phyloP scores from a whole-genome alignment of 2,113 vertebrate genomes.

The Sylvia atricapilla region DNA sequence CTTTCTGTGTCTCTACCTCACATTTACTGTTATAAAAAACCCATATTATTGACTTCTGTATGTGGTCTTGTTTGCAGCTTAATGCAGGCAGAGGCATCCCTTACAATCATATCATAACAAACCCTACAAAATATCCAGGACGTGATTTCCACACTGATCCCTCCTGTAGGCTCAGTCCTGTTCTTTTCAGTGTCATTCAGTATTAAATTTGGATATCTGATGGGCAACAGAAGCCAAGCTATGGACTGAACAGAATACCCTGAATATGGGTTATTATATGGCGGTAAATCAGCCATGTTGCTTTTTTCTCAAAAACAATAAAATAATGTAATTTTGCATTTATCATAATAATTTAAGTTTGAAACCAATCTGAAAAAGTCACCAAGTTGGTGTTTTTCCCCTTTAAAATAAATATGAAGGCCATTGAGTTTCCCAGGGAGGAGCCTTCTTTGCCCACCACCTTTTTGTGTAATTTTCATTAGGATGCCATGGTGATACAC shows the following conservation, averaged over 20 bases:
- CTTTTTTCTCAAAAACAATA: neutral
- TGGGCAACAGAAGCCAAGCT: neutral
- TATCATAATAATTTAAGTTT: neutral
- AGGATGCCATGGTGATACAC: neutral
- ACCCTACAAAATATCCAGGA: neutral
- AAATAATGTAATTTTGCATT: neutral
- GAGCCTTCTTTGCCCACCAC: rapidly evolving
- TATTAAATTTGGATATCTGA: neutral
- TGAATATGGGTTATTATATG: neutral
- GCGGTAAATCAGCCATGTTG: neutral
- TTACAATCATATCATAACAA: neutral
- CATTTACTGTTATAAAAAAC: neutral
- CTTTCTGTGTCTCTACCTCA: neutral
- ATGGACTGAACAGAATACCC: neutral
- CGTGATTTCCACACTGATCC: neutral
- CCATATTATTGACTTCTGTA: neutral
- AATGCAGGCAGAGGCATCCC: neutral
- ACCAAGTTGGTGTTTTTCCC: neutral
- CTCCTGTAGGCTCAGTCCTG: neutral
- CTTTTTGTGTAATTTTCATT: neutral
- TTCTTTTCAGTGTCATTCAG: neutral
- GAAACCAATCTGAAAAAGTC: neutral
- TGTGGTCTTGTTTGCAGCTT: neutral
- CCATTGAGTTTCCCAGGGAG: neutral
- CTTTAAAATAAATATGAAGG: neutral